Evolutionary conservation across 1,140 invertebrate species (phyloP).

Genomic region (Drosophila grimshawi): DNA sequence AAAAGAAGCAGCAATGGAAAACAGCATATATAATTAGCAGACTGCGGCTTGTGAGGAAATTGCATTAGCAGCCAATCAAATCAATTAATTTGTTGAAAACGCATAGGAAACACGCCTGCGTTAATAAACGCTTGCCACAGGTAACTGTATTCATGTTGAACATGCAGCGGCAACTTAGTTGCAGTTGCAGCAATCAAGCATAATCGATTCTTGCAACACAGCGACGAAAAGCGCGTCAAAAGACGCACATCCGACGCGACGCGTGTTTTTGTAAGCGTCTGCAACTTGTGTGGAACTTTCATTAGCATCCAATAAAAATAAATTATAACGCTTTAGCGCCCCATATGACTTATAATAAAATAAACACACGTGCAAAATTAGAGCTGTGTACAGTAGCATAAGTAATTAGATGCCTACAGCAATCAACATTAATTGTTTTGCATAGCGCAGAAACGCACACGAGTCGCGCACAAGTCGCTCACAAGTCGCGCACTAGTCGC

Average conservation of each 20-base stretch:
- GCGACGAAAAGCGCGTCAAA: not conserved
- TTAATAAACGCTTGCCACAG: not conserved
- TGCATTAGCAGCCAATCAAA: slow-evolving; percentile 55
- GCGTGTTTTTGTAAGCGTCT: no score
- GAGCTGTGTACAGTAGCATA: no score
- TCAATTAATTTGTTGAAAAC: slow-evolving; percentile 45
- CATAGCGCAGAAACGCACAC: not conserved
- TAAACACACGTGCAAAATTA: no score
- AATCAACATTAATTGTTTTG: no score
- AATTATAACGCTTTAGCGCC: not conserved
- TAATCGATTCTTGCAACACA: not conserved
- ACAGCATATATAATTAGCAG: slow-evolving; percentile 67
- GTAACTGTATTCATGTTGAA: not conserved
- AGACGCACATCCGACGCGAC: no score
- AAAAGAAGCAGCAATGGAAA: slow-evolving; percentile 13
- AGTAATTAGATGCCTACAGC: no score
- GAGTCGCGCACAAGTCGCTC: slow-evolving; percentile 16
- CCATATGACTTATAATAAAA: no score
- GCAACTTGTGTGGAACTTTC: slow-evolving; percentile 52
- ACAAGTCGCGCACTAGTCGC: slow-evolving; percentile 5
- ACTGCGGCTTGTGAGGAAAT: slow-evolving; percentile 64
- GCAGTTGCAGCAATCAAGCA: no score
- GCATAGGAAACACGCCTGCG: not conserved
- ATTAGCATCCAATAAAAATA: slow-evolving; percentile 31
- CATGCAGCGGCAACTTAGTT: not conserved